Evolutionary conservation across 2,797 vertebrate genomes (phyloP), one percentile per base, ranked within the genome.

Genomic region (Argyrosomus regius): DNA sequence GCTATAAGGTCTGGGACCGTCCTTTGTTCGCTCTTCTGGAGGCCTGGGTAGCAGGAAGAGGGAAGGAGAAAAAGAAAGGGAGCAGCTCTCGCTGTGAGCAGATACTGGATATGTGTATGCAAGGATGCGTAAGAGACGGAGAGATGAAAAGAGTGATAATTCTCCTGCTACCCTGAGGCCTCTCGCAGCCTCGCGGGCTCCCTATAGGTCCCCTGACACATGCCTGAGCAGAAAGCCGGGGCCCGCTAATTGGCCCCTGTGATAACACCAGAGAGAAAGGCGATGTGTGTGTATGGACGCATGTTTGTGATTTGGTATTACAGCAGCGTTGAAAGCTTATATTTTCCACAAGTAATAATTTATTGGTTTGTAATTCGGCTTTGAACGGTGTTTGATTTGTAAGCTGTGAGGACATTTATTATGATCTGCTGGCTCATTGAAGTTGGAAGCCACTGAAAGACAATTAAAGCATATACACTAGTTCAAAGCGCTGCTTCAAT

Each of bases 181-280:
- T 91, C 91, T 88, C 76, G 60, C 91, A 93, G 93, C 92, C 93
- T 92, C 57, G 80, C 89, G 80, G 93, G 91, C 88, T 92, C 91
- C 91, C 88, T 90, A 90, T 85, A 90, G 89, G 92, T 93, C 93
- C 91, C 92, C 84, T 87, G 91, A 87, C 74, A 82, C 87, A 82
- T 86, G 92, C 93, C 92, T 93, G 86, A 86, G 84, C 92, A 93
- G 89, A 94, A 93, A 94, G 85, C 86, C 79, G 65, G 84, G 92
- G 89, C 82, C 91, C 43, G 35, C 92, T 95, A 95, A 96, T 95
- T 95, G 95, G 94, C 89, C 91, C 91, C 92, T 91, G 91, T 90
- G 94, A 94, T 93, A 95, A 93, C 87, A 88, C 79, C 74, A 79
- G 64, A 86, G 85, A 85, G 75, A 76, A 77, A 74, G 81, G 52